Conservation (phyloP, 2,797 vertebrate species). For the Manis crassicaudata region DNA sequence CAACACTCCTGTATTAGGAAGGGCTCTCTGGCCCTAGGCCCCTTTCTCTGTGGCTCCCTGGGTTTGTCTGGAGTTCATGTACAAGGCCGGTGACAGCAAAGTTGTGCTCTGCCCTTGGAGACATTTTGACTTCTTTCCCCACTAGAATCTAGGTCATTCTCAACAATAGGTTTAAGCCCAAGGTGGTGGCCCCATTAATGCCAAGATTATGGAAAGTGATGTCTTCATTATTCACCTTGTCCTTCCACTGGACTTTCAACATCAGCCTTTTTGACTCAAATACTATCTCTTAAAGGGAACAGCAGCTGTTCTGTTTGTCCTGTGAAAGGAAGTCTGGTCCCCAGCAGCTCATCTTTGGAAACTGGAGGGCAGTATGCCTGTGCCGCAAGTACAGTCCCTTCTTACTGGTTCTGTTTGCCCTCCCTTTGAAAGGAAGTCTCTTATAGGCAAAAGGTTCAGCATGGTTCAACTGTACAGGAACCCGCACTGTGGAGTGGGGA, state of each 20-base stretch:
- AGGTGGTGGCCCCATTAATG: neutral
- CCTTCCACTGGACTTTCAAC: neutral
- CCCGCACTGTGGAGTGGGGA: fast-evolving
- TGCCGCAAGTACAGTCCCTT: neutral
- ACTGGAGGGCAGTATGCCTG: neutral
- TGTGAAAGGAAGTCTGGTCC: neutral
- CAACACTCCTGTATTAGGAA: neutral
- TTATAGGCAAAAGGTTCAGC: neutral
- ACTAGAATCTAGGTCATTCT: neutral
- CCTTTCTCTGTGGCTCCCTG: neutral
- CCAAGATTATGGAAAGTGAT: neutral
- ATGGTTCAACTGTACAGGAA: neutral
- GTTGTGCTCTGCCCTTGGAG: neutral
- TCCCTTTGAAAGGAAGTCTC: neutral
- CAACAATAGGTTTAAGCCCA: neutral
- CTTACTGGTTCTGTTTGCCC: neutral
- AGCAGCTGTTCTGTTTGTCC: neutral
- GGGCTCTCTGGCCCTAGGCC: neutral
- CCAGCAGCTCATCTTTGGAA: conserved; percentile 16
- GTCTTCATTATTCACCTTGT: neutral
- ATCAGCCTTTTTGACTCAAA: conserved; percentile 8
- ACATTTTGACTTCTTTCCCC: neutral
- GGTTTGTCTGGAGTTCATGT: neutral
- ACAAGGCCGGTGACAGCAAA: neutral
- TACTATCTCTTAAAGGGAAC: neutral